Evolutionary conservation across 2,797 vertebrate species (phyloP).

Genomic region (Basileuterus tristriatus): DNA sequence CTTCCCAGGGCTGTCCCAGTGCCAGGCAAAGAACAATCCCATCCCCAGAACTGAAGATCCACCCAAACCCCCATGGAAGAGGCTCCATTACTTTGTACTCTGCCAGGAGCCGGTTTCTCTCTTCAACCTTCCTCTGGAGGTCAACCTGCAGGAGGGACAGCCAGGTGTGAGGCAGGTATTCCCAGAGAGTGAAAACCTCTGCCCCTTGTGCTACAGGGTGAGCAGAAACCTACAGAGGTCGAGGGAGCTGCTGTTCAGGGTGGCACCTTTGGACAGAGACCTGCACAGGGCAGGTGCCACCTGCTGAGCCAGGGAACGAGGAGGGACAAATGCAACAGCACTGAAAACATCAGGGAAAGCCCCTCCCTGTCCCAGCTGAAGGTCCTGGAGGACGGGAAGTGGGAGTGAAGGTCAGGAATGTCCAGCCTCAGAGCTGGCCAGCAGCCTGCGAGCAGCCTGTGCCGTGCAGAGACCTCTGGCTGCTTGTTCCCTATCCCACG

Average conservation of each 20-base stretch:
- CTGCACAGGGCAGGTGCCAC: neutral
- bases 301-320: neutral
- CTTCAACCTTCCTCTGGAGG: slow-evolving; percentile 92
- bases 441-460: neutral
- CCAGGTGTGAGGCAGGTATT: neutral
- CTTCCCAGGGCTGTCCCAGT: neutral
- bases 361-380: neutral
- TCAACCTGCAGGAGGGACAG: slow-evolving; percentile 80
- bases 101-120: slow-evolving; percentile 76
- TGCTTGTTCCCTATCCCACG: neutral
- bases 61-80: neutral
- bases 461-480: neutral
- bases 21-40: neutral
- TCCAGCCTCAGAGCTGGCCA: neutral
- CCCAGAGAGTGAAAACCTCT: neutral
- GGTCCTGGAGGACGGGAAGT: neutral
- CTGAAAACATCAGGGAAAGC: neutral
- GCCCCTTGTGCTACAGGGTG: neutral
- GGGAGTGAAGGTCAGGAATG: neutral
- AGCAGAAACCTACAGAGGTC: neutral
- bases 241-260: neutral
- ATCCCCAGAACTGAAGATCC: neutral
- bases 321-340: neutral
- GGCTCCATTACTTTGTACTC: neutral
- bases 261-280: neutral